Percentiles rank a stretch among this genome's conserved stretches.
Evolutionary conservation across 2,113 vertebrate genomes (phyloP).

Genomic region (Sitta europaea): DNA sequence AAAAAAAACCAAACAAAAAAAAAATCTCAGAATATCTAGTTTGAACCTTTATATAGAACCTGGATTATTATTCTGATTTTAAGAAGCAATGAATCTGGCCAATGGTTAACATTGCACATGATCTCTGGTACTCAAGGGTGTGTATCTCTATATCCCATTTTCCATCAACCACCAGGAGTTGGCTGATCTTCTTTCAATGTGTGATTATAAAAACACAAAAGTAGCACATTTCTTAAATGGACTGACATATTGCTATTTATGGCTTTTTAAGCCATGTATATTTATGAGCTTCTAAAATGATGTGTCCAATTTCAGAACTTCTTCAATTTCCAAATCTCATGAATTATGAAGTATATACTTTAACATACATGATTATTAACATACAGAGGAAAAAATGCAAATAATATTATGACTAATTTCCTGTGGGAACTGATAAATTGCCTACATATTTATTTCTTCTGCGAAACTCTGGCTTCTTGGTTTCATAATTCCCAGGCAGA

Average conservation of each 20-base stretch:
- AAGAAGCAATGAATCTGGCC: background rate
- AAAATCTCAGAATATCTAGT: background rate
- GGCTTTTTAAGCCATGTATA: slow-evolving; percentile 26
- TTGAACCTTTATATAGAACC: background rate
- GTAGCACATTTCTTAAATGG: slow-evolving; percentile 34
- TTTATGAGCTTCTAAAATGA: slow-evolving; percentile 58
- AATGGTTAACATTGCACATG: background rate
- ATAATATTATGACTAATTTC: slow-evolving; percentile 48
- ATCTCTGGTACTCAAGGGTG: background rate
- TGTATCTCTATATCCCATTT: background rate
- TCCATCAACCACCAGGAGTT: background rate
- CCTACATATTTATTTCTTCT: slow-evolving; percentile 15
- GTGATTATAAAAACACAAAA: background rate
- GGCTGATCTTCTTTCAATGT: background rate
- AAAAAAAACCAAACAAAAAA: background rate
- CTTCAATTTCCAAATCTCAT: slow-evolving; percentile 23
- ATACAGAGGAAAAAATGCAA: slow-evolving; percentile 18
- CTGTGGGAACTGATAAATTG: slow-evolving; percentile 15
- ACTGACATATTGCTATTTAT: slow-evolving; percentile 54
- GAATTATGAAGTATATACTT: slow-evolving; percentile 50
- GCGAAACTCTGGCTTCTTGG: slow-evolving; percentile 12
- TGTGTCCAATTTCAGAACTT: slow-evolving; percentile 34
- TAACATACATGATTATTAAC: slow-evolving; percentile 38
- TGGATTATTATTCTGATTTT: background rate
- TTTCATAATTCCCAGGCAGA: background rate